Evolutionary conservation across 2,888 invertebrate species (phyloP).

Genomic region (Caenorhabditis sinica): DNA sequence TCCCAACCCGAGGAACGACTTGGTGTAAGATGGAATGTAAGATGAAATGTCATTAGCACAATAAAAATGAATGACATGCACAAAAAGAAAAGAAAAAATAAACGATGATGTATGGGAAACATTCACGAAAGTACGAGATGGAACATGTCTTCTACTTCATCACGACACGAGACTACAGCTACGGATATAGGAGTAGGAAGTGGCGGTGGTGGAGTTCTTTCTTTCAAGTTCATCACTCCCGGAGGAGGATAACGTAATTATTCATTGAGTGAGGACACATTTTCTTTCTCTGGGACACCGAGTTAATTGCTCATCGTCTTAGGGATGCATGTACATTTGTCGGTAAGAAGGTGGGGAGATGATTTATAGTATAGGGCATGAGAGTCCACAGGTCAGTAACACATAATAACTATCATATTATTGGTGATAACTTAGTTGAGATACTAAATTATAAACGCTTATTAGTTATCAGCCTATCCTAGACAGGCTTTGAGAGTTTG

Average conservation of each 20-base stretch:
- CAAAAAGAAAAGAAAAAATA: neutral
- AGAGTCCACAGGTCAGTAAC: too few species aligned
- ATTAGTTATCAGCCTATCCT: too few species aligned
- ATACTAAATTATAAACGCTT: too few species aligned
- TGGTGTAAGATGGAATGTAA: neutral
- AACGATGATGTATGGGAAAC: slow-evolving; percentile 7
- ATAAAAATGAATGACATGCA: slow-evolving; percentile 23
- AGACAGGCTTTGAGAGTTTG: too few species aligned
- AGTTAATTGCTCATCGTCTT: slow-evolving; percentile 26
- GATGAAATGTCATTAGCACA: neutral
- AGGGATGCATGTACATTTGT: slow-evolving; percentile 22
- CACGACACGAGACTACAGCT: neutral
- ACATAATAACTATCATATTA: too few species aligned
- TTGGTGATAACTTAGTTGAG: too few species aligned
- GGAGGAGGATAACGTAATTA: slow-evolving; percentile 36
- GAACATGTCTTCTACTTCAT: slow-evolving; percentile 1
- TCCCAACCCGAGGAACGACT: neutral
- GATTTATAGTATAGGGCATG: neutral
- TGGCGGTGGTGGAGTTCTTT: neutral
- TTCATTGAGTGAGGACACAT: slow-evolving; percentile 39
- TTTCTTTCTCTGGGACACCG: slow-evolving; percentile 1
- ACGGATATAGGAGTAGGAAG: slow-evolving; percentile 2
- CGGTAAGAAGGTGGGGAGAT: slow-evolving; percentile 21
- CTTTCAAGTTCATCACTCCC: slow-evolving; percentile 9
- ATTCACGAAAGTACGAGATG: slow-evolving; percentile 18